Evolutionary conservation across 2,888 invertebrate genomes (phyloP), one percentile per base, ranked within the genome.

Genomic region (Athetis lepigone): DNA sequence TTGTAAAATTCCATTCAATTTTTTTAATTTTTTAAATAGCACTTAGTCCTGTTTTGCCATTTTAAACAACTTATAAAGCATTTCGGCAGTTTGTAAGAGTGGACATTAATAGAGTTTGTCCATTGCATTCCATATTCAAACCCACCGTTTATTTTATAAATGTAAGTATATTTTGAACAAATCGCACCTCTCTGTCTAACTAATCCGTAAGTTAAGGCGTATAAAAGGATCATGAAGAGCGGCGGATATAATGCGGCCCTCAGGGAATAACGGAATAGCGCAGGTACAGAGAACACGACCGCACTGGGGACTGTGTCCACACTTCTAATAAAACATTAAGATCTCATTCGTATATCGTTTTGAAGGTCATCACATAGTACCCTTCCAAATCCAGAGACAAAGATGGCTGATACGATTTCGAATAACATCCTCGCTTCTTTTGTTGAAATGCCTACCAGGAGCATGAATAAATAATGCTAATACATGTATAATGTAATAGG

Each of bases 261-360:
- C 69, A 40, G 78, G 68, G 68, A 70, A 65, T 79, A 82, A 85
- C 81, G 79, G 80, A 73, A 75, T 75, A 78, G 71, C 70, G 70
- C 84, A 80, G 78, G 82, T 81, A 82, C 74, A 77, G 72, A 68
- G 73, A 66, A 63, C 54, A 64, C 80, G 67, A 60, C 13, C 49
- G 50, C 45, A 42, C 50, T 55, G 50, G 45, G 55, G 46, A 58
- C 54, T 61, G 58, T 62, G 56, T 66, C 64, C 77, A 77, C 61
- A 60, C 61, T 51, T 72, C 47, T 50, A 64, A 75, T 49, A 65
- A 71, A 62, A 65, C 55, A 47, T 59, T 56, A 50, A 58, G 51
- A 56, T 69, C 49, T 67, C 56, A 59, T 59, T 60, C 60, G 60
- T 54, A 63, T n/a, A 61, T 64, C n/a, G 55, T 37, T 72, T 67